A percentile compares a stretch with the other conserved stretches of the same genome.
These are phyloP conservation scores for Cryptocephalus moraei DNA, from an alignment of 2,888 invertebrate genomes.

Conservation along the genomic window DNA sequence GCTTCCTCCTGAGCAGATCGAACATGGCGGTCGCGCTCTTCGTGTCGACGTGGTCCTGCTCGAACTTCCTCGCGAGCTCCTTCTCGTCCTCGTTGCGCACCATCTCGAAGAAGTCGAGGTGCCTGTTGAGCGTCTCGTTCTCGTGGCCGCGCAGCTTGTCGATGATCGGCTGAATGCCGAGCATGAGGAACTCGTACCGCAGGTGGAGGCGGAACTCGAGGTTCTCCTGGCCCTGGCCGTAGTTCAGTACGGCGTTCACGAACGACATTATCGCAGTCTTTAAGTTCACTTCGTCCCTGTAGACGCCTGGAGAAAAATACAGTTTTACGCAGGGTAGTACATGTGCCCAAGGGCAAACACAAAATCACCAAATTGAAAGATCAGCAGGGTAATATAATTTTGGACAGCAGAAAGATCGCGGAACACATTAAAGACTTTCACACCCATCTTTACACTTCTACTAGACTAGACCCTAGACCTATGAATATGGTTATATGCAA, in stretches of 20 bases:
- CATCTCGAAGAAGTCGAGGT: conserved; percentile 99
- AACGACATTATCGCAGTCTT: conserved; percentile 98
- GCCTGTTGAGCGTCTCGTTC: conserved; percentile 88
- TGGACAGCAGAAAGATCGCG: background rate
- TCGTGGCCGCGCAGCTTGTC: conserved; percentile 87
- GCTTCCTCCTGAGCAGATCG: conserved; percentile 74
- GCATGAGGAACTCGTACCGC: conserved; percentile 91
- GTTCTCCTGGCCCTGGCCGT: conserved; percentile 92
- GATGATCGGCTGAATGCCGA: conserved; percentile 92
- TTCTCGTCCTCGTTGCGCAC: conserved; percentile 93
- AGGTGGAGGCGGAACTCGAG: conserved; percentile 89
- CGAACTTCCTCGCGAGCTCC: conserved; percentile 82
- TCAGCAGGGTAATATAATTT: background rate
- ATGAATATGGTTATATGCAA: background rate
- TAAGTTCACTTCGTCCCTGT: conserved; percentile 83
- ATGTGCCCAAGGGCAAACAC: too few relatives aligned
- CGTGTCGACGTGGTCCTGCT: conserved; percentile 85
- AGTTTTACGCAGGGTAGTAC: too few relatives aligned
- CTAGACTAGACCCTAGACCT: too few relatives aligned
- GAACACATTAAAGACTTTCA: background rate
- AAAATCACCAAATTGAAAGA: background rate
- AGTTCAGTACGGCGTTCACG: conserved; percentile 91
- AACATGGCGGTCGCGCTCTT: conserved; percentile 92
- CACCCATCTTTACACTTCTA: too few relatives aligned
- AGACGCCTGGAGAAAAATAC: conserved; percentile 66